Evolutionary conservation across 2,797 vertebrate genomes (phyloP), one percentile per base, ranked within the genome.

Genomic region (Lepilemur septentrionalis): DNA sequence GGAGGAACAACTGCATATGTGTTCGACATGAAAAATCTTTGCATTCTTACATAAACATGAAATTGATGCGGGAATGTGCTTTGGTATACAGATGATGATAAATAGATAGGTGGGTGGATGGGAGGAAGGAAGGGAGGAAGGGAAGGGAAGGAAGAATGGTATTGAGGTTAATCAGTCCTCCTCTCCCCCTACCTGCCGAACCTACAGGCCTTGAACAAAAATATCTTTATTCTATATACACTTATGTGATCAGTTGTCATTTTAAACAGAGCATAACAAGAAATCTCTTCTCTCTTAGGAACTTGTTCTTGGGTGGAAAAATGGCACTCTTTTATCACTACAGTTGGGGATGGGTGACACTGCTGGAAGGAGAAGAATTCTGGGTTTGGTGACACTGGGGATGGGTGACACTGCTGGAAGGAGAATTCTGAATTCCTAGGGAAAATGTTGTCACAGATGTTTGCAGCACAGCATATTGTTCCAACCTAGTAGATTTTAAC

Each of bases 261-360:
- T 92, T 86, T 52, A 79, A 97, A 90, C 8, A 12, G 46, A 69
- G 7, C 72, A 75, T 28, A 82, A 75, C 17, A 72, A 88, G 48
- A 89, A 92, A 91, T 91, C 4, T 78, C 7, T 85, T 92, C 61
- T 88, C 59, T 78, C 38, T 79, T 75, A 22, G 20, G 35, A 81
- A 92, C 90, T 92, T 94, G 57, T 67, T 91, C 10, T 67, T 69
- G 32, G 23, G 17, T 87, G 13, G 65, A 50, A 96, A 96, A 83
- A 76, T 28, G 10, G 9, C 35, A 55, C 12, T 28, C 93, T 94
- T 95, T 92, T 95, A 81, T 91, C 41, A 59, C 55, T 63, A 84
- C 10, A 70, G 13, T 69, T 96, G 22, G 23, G 18, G 3, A 86
- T 95, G 32, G 69, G 23, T 84, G 23, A 69, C 20, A 86, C 43